phyloP scores from a whole-genome alignment of 2,888 invertebrate genomes.

The Myopa tessellatipennis region DNA sequence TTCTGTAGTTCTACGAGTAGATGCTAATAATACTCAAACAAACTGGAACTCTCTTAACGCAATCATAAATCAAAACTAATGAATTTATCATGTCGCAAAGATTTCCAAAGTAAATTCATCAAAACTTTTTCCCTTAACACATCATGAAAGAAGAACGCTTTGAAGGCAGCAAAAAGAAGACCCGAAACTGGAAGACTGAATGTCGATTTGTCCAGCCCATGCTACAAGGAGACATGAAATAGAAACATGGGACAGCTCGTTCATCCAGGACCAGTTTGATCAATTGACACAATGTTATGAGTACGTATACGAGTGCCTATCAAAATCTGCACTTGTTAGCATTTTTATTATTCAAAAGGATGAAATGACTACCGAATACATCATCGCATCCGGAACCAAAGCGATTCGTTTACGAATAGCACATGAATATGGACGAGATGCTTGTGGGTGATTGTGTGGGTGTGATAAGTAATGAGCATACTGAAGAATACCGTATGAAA shows the following conservation, averaged over 20 bases:
- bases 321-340: constrained; percentile 53
- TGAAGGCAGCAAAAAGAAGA: not conserved
- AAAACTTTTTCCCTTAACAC: constrained; percentile 34
- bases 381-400: constrained; percentile 17
- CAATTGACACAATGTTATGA: constrained; percentile 54
- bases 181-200: not conserved
- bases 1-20: too few relatives aligned
- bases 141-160: constrained; percentile 19
- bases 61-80: constrained; percentile 35
- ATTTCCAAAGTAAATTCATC: constrained; percentile 33
- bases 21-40: not conserved
- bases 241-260: not conserved
- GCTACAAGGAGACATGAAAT: not conserved
- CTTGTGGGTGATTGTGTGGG: not conserved
- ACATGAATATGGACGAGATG: constrained; percentile 1
- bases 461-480: not conserved
- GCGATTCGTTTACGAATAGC: not conserved
- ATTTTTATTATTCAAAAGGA: constrained; percentile 50
- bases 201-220: not conserved
- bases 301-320: constrained; percentile 41
- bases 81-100: constrained; percentile 34
- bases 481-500: not conserved
- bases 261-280: constrained; percentile 41
- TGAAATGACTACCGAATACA: constrained; percentile 23
- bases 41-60: not conserved